Percentiles rank a stretch among this genome's conserved stretches.
Evolutionary conservation across 2,888 invertebrate species (phyloP).

Genomic region (Odontothrips loti): DNA sequence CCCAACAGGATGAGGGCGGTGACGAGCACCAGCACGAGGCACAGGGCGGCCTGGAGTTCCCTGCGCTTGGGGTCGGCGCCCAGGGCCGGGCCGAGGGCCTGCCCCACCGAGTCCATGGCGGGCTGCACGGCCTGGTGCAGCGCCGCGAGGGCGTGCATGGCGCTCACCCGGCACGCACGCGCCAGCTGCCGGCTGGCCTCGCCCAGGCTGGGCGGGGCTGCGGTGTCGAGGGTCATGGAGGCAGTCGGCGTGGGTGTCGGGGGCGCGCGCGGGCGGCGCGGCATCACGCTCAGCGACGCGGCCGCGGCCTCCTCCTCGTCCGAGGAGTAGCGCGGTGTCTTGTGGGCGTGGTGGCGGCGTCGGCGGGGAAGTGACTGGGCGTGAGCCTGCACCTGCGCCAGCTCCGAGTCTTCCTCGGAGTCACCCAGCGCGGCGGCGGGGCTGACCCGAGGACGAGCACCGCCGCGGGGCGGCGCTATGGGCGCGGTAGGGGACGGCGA

Average conservation of each 20-base stretch:
- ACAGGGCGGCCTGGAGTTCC: constrained; percentile 69
- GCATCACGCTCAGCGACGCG: neutral
- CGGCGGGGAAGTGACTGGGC: constrained; percentile 34
- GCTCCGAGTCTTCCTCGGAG: constrained; percentile 49
- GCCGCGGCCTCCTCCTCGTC: constrained; percentile 30
- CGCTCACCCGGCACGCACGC: constrained; percentile 57
- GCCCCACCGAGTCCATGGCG: constrained; percentile 49
- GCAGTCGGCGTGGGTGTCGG: constrained; percentile 41
- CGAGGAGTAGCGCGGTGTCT: constrained; percentile 42
- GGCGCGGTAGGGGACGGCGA: constrained; percentile 45
- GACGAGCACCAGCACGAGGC: constrained; percentile 72
- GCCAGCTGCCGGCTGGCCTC: constrained; percentile 68
- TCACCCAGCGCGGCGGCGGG: constrained; percentile 45
- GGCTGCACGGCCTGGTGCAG: constrained; percentile 34
- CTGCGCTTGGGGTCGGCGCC: constrained; percentile 58
- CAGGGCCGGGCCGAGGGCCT: constrained; percentile 60
- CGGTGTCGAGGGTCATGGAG: constrained; percentile 33
- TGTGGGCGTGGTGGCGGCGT: constrained; percentile 47
- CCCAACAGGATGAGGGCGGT: constrained; percentile 73
- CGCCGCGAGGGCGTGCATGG: constrained; percentile 32
- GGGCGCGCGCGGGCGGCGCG: constrained; percentile 42
- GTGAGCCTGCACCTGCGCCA: constrained; percentile 38
- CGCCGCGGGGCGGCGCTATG: constrained; percentile 33
- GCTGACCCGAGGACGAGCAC: constrained; percentile 37
- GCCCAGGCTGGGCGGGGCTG: constrained; percentile 55